These are phyloP conservation scores for Spicauda simplicius DNA, from an alignment of 2,888 invertebrate species.

Conservation along the genomic window DNA sequence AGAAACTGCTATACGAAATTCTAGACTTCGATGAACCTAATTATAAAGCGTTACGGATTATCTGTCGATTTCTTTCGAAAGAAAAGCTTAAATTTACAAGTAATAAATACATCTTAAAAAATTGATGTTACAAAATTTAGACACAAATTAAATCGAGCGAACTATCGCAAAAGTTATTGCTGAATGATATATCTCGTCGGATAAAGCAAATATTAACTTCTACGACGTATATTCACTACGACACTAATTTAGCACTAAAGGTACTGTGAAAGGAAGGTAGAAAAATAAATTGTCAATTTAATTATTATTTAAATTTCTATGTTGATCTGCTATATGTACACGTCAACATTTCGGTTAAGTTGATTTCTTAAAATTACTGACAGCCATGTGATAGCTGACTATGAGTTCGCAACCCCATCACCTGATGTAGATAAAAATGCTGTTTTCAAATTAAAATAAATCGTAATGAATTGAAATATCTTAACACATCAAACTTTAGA, in stretches of 20 bases:
- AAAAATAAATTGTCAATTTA: slow-evolving; percentile 83
- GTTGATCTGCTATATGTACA: slow-evolving; percentile 84
- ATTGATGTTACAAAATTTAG: slow-evolving; percentile 38
- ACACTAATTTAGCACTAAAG: slow-evolving; percentile 56
- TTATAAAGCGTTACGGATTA: slow-evolving; percentile 84
- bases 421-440: slow-evolving; percentile 77
- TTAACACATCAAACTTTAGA: too few species aligned
- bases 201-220: slow-evolving; percentile 51
- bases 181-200: slow-evolving; percentile 51
- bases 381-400: slow-evolving; percentile 85
- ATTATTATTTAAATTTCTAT: slow-evolving; percentile 78
- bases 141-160: slow-evolving; percentile 35
- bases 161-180: slow-evolving; percentile 50
- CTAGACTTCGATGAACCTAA: slow-evolving; percentile 80
- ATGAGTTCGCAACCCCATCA: slow-evolving; percentile 74
- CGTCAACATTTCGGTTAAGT: slow-evolving; percentile 80
- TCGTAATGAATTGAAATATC: neutral
- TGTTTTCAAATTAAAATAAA: slow-evolving; percentile 40
- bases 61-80: slow-evolving; percentile 69
- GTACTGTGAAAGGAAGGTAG: slow-evolving; percentile 78
- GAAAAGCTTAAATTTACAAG: slow-evolving; percentile 59
- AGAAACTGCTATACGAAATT: slow-evolving; percentile 76
- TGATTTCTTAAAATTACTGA: slow-evolving; percentile 83
- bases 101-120: slow-evolving; percentile 36
- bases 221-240: slow-evolving; percentile 47